Conservation (phyloP, 2,113 vertebrate species). For the Stercorarius parasiticus region DNA sequence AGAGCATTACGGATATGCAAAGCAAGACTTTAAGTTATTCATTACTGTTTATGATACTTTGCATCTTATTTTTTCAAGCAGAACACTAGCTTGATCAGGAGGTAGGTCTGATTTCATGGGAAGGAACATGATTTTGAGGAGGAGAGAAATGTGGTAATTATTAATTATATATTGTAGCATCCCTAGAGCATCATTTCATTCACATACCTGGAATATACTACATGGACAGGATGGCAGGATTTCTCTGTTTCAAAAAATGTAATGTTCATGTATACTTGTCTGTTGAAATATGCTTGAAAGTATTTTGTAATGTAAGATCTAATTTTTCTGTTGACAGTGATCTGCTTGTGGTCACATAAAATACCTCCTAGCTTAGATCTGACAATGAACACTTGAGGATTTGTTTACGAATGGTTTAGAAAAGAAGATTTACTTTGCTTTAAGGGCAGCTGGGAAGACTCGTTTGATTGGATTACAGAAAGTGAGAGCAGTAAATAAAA, state of each 20-base stretch:
- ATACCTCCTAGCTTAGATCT: conserved; percentile 24
- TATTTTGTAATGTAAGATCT: conserved; percentile 3
- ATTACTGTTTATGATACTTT: neutral
- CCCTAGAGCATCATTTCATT: neutral
- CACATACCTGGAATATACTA: neutral
- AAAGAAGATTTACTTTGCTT: conserved; percentile 30
- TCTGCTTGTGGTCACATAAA: conserved; percentile 12
- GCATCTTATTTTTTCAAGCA: neutral
- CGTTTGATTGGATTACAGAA: conserved; percentile 4
- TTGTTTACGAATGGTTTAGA: neutral
- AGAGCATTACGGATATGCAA: conserved; percentile 13
- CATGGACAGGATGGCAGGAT: neutral
- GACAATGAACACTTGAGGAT: conserved; percentile 25
- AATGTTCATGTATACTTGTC: neutral
- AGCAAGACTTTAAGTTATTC: neutral
- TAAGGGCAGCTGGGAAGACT: conserved; percentile 22
- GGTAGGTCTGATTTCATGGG: neutral
- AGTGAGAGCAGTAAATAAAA: conserved; percentile 45
- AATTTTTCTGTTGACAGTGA: neutral
- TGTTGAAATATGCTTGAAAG: neutral
- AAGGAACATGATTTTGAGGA: neutral
- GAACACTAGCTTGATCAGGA: neutral
- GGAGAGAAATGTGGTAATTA: neutral
- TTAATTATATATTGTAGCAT: neutral
- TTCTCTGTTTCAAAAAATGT: neutral